These are phyloP conservation scores for Dendrophyllia cribrosa DNA, from an alignment of 64 coral and sea anemone genomes.

Conservation along the genomic window DNA sequence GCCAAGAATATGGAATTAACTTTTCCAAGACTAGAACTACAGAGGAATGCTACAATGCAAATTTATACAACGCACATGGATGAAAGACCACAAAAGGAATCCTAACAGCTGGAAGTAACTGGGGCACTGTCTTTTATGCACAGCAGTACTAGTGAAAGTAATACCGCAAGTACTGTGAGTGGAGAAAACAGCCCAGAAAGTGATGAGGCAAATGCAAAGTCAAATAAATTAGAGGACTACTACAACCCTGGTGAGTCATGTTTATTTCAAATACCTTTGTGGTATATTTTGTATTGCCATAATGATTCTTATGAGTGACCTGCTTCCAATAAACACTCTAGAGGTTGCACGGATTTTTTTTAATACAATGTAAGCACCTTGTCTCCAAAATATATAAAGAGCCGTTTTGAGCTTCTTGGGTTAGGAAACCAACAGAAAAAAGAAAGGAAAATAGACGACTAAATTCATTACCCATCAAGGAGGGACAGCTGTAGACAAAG, in stretches of 20 bases:
- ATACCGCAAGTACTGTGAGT: neutral
- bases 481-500: no score
- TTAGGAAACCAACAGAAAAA: no score
- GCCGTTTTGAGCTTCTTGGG: no score
- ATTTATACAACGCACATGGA: constrained; percentile 75
- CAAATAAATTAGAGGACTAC: neutral
- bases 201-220: neutral
- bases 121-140: neutral
- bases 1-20: constrained; percentile 63
- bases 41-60: constrained; percentile 71
- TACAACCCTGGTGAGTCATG: neutral
- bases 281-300: no score
- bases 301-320: no score
- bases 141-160: neutral
- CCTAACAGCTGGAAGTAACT: neutral
- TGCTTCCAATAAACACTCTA: no score
- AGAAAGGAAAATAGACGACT: no score
- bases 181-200: neutral
- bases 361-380: no score
- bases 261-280: neutral
- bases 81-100: constrained; percentile 29
- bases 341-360: no score
- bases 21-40: constrained; percentile 50
- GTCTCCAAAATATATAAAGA: no score
- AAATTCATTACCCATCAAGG: no score